These are phyloP conservation scores for Oligia fasciuncula DNA, from an alignment of 2,888 invertebrate species.

Conservation along the genomic window DNA sequence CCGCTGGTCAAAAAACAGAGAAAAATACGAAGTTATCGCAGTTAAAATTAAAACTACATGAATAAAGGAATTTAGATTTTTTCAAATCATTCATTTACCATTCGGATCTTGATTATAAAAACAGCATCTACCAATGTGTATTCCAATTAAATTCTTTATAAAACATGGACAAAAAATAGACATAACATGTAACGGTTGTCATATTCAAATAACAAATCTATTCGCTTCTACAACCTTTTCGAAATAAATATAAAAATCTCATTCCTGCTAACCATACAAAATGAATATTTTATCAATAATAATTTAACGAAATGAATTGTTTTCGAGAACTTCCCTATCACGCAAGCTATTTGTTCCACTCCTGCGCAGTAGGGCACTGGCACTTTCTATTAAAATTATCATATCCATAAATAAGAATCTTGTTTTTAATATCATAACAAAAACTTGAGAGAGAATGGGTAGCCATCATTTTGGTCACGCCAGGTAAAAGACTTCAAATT, in stretches of 20 bases:
- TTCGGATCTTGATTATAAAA: conserved; percentile 6
- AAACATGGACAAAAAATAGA: conserved; percentile 17
- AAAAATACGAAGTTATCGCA: background rate
- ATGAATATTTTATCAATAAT: conserved; percentile 68
- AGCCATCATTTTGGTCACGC: conserved; percentile 57
- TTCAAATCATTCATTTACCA: background rate
- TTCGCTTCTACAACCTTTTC: conserved; percentile 37
- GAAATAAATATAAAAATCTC: conserved; percentile 59
- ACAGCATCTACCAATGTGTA: background rate
- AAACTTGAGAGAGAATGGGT: conserved; percentile 63
- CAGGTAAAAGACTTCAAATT: background rate
- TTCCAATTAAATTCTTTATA: conserved; percentile 10
- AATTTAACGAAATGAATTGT: conserved; percentile 79
- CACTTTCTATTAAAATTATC: conserved; percentile 88
- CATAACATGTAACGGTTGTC: conserved; percentile 47
- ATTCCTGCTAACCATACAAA: conserved; percentile 58
- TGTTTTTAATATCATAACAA: conserved; percentile 72
- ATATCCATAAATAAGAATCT: conserved; percentile 81
- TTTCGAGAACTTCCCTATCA: conserved; percentile 76
- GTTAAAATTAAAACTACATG: background rate
- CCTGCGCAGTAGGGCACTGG: conserved; percentile 85
- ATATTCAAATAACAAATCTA: conserved; percentile 40
- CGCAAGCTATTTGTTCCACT: conserved; percentile 87
- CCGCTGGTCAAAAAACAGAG: background rate
- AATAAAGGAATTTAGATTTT: background rate